A percentile compares a stretch with the other conserved stretches of the same genome.
Evolutionary conservation across 1,140 invertebrate genomes (phyloP).

Genomic region (Eriocheir sinensis): DNA sequence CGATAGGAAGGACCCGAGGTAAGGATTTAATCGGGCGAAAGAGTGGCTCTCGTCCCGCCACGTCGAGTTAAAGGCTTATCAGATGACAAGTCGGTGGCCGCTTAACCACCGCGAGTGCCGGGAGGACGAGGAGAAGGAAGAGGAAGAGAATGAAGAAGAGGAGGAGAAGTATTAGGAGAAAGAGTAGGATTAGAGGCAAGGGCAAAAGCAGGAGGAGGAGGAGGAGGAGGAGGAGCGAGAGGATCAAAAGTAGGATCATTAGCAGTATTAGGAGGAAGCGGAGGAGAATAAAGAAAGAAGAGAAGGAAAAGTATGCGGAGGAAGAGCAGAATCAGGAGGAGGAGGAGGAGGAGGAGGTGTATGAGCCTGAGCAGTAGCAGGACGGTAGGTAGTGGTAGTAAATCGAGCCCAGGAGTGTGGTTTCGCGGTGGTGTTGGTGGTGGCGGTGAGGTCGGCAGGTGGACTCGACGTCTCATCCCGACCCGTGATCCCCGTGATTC

Average conservation of each 20-base stretch:
- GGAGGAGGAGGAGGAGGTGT: not conserved
- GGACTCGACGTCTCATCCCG: not conserved
- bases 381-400: not conserved
- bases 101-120: not conserved
- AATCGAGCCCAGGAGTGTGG: not conserved
- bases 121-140: not conserved
- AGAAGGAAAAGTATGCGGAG: too few relatives aligned
- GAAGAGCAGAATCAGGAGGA: not conserved
- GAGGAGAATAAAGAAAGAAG: not conserved
- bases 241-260: too few relatives aligned
- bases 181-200: too few relatives aligned
- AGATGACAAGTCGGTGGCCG: not conserved
- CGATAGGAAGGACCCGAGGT: too few relatives aligned
- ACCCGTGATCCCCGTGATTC: not conserved
- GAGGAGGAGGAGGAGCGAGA: not conserved
- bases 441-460: not conserved
- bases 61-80: not conserved
- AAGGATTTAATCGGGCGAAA: not conserved
- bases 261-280: too few relatives aligned
- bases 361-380: too few relatives aligned
- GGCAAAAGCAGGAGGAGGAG: too few relatives aligned
- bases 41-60: not conserved
- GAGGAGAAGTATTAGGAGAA: not conserved
- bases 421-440: constrained; percentile 2
- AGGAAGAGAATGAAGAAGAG: not conserved